Percentiles rank a stretch among this genome's conserved stretches.
Conservation (phyloP, 1,140 invertebrate genomes). For the Saccostrea cuccullata region DNA sequence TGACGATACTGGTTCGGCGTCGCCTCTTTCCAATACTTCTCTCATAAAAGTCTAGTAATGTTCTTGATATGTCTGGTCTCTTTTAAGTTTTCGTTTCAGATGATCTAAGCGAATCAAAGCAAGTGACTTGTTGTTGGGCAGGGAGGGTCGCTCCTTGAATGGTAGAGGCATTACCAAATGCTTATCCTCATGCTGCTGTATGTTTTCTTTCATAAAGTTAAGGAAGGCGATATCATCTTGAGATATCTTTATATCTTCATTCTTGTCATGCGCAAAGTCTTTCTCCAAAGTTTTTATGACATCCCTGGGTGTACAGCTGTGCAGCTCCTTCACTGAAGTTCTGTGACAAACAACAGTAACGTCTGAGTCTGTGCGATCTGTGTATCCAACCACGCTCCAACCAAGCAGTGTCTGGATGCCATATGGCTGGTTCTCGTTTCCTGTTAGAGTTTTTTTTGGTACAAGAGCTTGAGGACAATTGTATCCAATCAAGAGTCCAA, state of each 20-base stretch:
- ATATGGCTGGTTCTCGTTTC: slow-evolving; percentile 44
- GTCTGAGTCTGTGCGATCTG: neutral
- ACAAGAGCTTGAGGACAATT: slow-evolving; percentile 56
- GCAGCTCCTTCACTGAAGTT: slow-evolving; percentile 49
- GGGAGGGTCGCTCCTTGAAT: slow-evolving; percentile 41
- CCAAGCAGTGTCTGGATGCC: slow-evolving; percentile 41
- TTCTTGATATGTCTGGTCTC: too few species aligned
- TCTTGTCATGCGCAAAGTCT: slow-evolving; percentile 44
- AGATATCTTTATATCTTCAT: slow-evolving; percentile 14
- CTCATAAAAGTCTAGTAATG: too few species aligned
- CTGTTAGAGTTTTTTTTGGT: slow-evolving; percentile 12
- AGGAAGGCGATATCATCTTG: slow-evolving; percentile 46
- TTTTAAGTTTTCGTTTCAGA: too few species aligned
- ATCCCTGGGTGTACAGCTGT: slow-evolving; percentile 39
- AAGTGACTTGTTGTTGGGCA: slow-evolving; percentile 47
- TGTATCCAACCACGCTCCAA: slow-evolving; percentile 51
- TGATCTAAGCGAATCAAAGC: too few species aligned
- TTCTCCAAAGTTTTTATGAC: slow-evolving; percentile 47
- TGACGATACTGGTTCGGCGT: too few species aligned
- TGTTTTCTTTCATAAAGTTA: slow-evolving; percentile 28
- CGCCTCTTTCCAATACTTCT: too few species aligned
- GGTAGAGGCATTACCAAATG: slow-evolving; percentile 49
- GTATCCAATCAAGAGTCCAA: slow-evolving; percentile 57
- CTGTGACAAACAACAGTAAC: neutral
- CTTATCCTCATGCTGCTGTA: slow-evolving; percentile 13